phyloP scores from a whole-genome alignment of 2,113 vertebrate genomes.

The Perognathus longimembris region DNA sequence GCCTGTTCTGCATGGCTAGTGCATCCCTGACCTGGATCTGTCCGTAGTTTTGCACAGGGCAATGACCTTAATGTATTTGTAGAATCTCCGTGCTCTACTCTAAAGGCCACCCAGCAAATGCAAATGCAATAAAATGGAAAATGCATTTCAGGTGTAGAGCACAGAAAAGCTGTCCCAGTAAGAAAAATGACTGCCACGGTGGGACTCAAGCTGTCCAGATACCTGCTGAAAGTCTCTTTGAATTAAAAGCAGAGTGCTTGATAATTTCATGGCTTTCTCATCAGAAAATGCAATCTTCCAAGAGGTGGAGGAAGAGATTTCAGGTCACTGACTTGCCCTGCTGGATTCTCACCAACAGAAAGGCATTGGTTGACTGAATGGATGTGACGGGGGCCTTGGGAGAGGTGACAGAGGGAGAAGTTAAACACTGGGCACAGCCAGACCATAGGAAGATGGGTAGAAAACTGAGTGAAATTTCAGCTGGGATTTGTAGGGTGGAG shows the following conservation, averaged over 20 bases:
- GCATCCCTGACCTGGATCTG: conserved; percentile 76
- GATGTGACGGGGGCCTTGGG: conserved; percentile 44
- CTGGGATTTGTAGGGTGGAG: background rate
- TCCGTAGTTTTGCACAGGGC: conserved; percentile 32
- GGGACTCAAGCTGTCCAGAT: background rate
- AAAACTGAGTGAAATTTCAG: background rate
- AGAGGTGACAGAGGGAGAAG: conserved; percentile 53
- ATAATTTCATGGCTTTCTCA: conserved; percentile 55
- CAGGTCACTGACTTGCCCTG: conserved; percentile 56
- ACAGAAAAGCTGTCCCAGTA: conserved; percentile 53
- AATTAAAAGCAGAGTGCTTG: conserved; percentile 59
- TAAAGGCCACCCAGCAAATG: conserved; percentile 42
- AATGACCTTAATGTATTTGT: conserved; percentile 64
- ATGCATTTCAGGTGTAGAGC: conserved; percentile 51
- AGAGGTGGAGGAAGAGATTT: background rate
- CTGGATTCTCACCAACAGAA: conserved; percentile 51
- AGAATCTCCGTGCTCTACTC: background rate
- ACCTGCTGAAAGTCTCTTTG: conserved; percentile 49
- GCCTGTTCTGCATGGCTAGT: conserved; percentile 20
- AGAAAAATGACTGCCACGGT: conserved; percentile 58
- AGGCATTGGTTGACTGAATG: background rate
- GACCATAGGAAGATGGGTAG: conserved; percentile 10
- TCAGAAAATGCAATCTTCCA: conserved; percentile 64
- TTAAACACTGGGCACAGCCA: background rate
- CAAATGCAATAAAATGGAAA: conserved; percentile 64